Percentiles rank a stretch among this genome's conserved stretches.
Evolutionary conservation across 2,888 invertebrate species (phyloP).

Genomic region (Macaria liturata): DNA sequence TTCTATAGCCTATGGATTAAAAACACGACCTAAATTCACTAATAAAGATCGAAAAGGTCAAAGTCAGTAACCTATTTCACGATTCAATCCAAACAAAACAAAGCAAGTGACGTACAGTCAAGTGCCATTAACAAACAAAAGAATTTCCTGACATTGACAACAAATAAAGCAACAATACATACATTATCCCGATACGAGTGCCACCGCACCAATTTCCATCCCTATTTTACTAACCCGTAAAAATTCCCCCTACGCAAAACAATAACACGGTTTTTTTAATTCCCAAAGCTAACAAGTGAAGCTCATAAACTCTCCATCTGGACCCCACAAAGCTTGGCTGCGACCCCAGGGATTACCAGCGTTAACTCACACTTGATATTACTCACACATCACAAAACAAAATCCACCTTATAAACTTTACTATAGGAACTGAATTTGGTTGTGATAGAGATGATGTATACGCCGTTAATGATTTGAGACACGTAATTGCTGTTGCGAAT

Average conservation of each 20-base stretch:
- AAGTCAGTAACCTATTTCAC: conserved; percentile 16
- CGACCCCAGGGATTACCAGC: conserved; percentile 61
- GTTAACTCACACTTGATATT: conserved; percentile 69
- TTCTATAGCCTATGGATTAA: background rate
- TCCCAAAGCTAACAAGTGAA: conserved; percentile 73
- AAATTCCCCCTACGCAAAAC: conserved; percentile 63
- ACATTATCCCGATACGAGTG: conserved; percentile 47
- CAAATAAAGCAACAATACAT: conserved; percentile 28
- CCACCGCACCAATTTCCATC: conserved; percentile 57
- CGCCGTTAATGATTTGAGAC: conserved; percentile 36
- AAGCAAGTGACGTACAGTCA: conserved; percentile 17
- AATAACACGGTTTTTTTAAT: conserved; percentile 79
- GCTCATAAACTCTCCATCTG: conserved; percentile 76
- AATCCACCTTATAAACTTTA: conserved; percentile 23
- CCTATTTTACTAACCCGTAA: conserved; percentile 78
- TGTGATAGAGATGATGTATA: conserved; percentile 30
- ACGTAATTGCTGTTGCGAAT: conserved; percentile 45
- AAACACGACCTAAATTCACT: conserved; percentile 2
- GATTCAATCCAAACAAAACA: conserved; percentile 14
- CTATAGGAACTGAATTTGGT: conserved; percentile 36
- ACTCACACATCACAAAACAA: conserved; percentile 40
- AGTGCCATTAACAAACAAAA: conserved; percentile 25
- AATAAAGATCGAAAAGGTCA: conserved; percentile 24
- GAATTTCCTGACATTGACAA: conserved; percentile 19
- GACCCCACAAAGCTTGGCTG: conserved; percentile 73